Base-by-base conservation (phyloP, 2,113 vertebrate genomes). In the Notarius lentiginosus region DNA sequence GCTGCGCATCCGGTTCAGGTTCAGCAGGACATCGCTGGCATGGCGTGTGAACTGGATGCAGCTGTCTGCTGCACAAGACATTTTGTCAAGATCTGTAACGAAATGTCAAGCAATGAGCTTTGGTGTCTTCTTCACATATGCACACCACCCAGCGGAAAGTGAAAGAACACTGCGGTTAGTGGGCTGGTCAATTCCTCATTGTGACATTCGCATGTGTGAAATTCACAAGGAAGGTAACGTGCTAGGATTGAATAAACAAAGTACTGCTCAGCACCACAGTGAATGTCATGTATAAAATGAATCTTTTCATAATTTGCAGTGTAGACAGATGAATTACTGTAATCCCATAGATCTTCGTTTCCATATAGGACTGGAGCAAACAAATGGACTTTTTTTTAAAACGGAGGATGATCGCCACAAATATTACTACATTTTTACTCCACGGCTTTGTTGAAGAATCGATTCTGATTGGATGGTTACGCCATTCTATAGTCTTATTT, bases 11-110 rank as follows among this genome's bases (percentile, higher is more conserved):
- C 98, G 97, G 86, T 99, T 99, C 88, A 99, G 96, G 87, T 99
- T 99, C 92, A 99, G 96, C 85, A 99, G 96, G 47, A 99, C 98
- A 2, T 99, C 98, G 20, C 97, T 98, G 0, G 98, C 98, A 0
- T 99, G 98, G 86, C 98, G 97, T 2, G 98, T 99, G 94, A 99
- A 99, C 91, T 99, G 98, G 93, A 99, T 99, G 94, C 98, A 99
- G 95, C 98, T 98, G 95, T 99, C 98, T 89, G 97, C 97, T 10
- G 96, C 96, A 0, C 97, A 97, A 93, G 98, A 96, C 98, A 99
- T 99, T 92, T 95, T 91, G 93, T 96, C 91, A 90, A 96, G 92
- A 94, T 95, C 94, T 90, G 79, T 79, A 83, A 88, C 81, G 2
- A 89, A 8, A 75, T 17, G 81, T 41, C 11, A 56, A 41, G 24